These are phyloP conservation scores for Hirundo rustica DNA, from an alignment of 2,797 vertebrate species.

Conservation along the genomic window DNA sequence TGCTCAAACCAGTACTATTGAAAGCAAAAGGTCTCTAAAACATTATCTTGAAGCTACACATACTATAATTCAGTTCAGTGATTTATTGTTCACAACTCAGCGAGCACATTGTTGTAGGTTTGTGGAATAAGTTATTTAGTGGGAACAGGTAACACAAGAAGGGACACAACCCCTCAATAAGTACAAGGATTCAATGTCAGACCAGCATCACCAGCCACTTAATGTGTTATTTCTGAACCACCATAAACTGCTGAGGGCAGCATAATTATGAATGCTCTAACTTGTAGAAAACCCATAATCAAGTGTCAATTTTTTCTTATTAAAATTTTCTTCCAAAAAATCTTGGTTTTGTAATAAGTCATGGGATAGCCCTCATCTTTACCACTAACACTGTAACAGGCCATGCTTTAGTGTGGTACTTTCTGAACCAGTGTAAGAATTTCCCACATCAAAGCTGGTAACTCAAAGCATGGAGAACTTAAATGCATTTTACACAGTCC, in stretches of 20 bases:
- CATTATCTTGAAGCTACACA: neutral
- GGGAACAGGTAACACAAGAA: accelerated
- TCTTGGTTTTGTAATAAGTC: neutral
- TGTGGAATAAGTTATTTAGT: neutral
- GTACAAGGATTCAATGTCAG: neutral
- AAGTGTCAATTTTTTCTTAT: neutral
- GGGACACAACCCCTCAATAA: accelerated
- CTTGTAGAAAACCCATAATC: neutral
- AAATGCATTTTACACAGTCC: neutral
- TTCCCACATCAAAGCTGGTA: neutral
- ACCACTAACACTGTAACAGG: neutral
- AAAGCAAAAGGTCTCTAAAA: neutral
- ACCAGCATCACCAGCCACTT: neutral
- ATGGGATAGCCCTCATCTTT: neutral
- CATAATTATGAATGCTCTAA: neutral
- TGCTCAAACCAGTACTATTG: neutral
- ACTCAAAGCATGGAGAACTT: neutral
- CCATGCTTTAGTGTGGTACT: neutral
- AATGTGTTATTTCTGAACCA: neutral
- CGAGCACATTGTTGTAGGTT: neutral
- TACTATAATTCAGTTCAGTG: neutral
- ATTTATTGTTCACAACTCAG: neutral
- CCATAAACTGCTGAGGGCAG: neutral
- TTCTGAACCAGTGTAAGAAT: neutral
- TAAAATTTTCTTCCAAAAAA: neutral